These are phyloP conservation scores for Gerosis bhagava DNA, from an alignment of 2,888 invertebrate species.

Conservation along the genomic window DNA sequence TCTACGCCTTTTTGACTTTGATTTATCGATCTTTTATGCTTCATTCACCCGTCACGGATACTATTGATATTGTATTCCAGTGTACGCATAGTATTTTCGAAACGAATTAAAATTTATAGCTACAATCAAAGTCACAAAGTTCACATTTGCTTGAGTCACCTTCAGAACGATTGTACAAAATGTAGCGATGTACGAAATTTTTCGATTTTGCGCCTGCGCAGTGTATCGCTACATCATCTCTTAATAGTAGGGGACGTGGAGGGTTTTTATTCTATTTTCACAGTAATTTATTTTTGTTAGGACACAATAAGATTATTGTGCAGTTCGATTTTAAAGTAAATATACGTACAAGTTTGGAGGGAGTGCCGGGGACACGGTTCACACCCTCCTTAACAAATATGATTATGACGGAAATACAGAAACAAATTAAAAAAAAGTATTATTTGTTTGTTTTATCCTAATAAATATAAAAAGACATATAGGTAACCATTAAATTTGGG, in stretches of 20 bases:
- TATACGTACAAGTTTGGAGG: conserved; percentile 60
- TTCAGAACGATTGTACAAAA: conserved; percentile 40
- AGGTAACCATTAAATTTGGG: too few species aligned
- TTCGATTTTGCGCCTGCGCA: conserved; percentile 67
- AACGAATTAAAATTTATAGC: conserved; percentile 32
- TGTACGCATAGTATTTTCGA: conserved; percentile 37
- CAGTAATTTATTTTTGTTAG: conserved; percentile 77
- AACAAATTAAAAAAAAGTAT: too few species aligned
- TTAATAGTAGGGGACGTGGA: conserved; percentile 78
- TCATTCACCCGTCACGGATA: conserved; percentile 78
- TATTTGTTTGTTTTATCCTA: too few species aligned
- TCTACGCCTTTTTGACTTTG: conserved; percentile 83
- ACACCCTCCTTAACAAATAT: conserved; percentile 56
- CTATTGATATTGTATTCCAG: conserved; percentile 66
- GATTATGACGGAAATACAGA: conserved; percentile 10
- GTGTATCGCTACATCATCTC: conserved; percentile 78
- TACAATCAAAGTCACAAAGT: conserved; percentile 31
- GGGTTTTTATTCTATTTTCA: conserved; percentile 78
- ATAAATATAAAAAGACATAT: too few species aligned
- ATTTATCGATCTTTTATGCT: conserved; percentile 81
- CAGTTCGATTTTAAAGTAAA: conserved; percentile 75
- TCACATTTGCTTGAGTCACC: conserved; percentile 33
- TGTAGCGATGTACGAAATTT: conserved; percentile 50
- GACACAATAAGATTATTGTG: conserved; percentile 70
- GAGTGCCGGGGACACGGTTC: conserved; percentile 63